These are phyloP conservation scores for Meghimatium bilineatum DNA, from an alignment of 2,888 invertebrate genomes.

Conservation along the genomic window DNA sequence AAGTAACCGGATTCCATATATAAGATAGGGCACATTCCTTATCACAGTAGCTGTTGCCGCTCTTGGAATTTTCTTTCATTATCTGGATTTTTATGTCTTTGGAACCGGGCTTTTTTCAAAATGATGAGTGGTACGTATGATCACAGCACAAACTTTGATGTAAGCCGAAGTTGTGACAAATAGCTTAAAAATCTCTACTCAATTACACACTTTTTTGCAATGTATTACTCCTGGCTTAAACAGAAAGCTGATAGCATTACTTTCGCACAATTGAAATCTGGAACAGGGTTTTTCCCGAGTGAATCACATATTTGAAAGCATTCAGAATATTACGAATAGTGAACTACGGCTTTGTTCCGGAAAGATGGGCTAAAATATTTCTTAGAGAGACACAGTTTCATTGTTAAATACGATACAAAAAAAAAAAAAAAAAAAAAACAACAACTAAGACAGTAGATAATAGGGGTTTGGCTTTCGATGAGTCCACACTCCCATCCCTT, in stretches of 20 bases:
- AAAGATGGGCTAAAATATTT: not conserved
- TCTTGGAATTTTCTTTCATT: too few relatives aligned
- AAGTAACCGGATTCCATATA: not conserved
- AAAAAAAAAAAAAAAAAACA: too few relatives aligned
- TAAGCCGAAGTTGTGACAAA: not conserved
- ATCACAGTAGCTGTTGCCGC: too few relatives aligned
- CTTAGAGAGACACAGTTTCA: not conserved
- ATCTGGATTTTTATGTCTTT: too few relatives aligned
- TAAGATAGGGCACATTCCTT: not conserved
- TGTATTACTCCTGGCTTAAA: not conserved
- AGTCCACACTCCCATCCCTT: too few relatives aligned
- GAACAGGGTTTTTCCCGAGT: not conserved
- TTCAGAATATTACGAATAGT: not conserved
- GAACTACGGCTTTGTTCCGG: not conserved
- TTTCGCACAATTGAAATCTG: not conserved
- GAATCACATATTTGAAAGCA: not conserved
- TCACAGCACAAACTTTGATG: not conserved
- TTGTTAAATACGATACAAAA: not conserved
- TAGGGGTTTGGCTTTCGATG: too few relatives aligned
- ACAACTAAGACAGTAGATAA: too few relatives aligned
- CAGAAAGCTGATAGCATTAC: slow-evolving; percentile 5
- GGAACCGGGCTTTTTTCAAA: too few relatives aligned
- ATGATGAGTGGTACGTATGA: too few relatives aligned
- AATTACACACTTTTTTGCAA: not conserved
- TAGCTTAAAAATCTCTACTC: not conserved